phyloP scores from a whole-genome alignment of 2,888 invertebrate species.

The Pseudanteris insignis region DNA sequence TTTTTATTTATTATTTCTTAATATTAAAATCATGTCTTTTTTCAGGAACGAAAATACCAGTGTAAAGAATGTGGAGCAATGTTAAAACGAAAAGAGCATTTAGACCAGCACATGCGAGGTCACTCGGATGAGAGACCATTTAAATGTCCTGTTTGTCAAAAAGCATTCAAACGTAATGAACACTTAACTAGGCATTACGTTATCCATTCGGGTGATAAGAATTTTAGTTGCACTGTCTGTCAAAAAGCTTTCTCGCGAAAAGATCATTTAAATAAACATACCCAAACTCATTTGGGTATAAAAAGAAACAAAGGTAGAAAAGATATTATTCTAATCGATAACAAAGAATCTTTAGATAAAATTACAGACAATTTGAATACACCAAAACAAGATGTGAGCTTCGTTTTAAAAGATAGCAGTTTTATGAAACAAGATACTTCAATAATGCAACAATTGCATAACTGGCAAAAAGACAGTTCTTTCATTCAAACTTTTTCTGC shows the following conservation, averaged over 20 bases:
- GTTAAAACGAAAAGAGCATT: conserved; percentile 68
- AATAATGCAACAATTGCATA: conserved; percentile 60
- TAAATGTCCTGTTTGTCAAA: conserved; percentile 65
- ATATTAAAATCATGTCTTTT: no score
- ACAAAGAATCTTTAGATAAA: conserved; percentile 53
- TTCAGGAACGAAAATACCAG: conserved; percentile 67
- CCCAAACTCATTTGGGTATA: conserved; percentile 66
- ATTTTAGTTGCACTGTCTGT: conserved; percentile 67
- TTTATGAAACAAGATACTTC: conserved; percentile 56
- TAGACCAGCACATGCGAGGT: conserved; percentile 68
- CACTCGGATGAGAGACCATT: conserved; percentile 67
- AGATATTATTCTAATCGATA: conserved; percentile 50
- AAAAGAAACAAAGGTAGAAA: conserved; percentile 58
- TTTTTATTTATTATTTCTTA: conserved; percentile 6
- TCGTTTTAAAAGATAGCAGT: conserved; percentile 53
- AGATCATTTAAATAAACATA: conserved; percentile 69
- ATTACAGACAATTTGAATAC: conserved; percentile 40
- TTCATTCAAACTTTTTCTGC: conserved; percentile 60
- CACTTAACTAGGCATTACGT: conserved; percentile 69
- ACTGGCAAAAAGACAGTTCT: conserved; percentile 59
- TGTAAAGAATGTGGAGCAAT: conserved; percentile 69
- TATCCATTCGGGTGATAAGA: conserved; percentile 69
- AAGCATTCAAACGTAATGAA: conserved; percentile 68
- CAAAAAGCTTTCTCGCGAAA: conserved; percentile 68
- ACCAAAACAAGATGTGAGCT: conserved; percentile 55